phyloP scores from a whole-genome alignment of 2,888 invertebrate species.

The Parnassius glacialis region DNA sequence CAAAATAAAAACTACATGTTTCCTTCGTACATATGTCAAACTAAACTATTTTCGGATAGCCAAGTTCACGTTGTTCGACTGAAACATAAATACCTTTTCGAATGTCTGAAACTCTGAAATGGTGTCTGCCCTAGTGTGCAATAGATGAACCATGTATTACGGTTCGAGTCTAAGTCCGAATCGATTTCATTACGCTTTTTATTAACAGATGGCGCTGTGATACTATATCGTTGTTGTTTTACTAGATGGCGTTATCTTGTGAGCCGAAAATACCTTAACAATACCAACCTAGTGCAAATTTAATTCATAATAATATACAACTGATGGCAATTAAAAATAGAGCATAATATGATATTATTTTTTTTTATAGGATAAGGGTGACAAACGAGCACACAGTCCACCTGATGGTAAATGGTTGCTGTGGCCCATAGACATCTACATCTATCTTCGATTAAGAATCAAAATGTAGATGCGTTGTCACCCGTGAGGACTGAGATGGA shows the following conservation, averaged over 20 bases:
- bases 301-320: no score
- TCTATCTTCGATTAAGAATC: no score
- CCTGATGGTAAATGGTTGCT: no score
- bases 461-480: no score
- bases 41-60: slow-evolving; percentile 73
- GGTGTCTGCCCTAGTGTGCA: slow-evolving; percentile 34
- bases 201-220: slow-evolving; percentile 48
- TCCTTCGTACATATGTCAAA: slow-evolving; percentile 75
- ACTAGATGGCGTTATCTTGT: slow-evolving; percentile 1
- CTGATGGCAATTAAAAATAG: no score
- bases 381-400: no score
- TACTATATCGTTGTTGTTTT: background rate
- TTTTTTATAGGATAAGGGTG: no score
- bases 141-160: slow-evolving; percentile 20
- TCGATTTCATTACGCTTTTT: background rate
- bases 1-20: slow-evolving; percentile 78
- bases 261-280: no score
- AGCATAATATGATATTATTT: no score
- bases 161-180: slow-evolving; percentile 32
- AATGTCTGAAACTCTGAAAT: slow-evolving; percentile 41
- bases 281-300: no score
- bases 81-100: slow-evolving; percentile 52
- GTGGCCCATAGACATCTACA: no score
- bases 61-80: slow-evolving; percentile 71
- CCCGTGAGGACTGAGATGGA: no score